Conservation (phyloP, 2,888 invertebrate species). For the Agrilus mali region DNA sequence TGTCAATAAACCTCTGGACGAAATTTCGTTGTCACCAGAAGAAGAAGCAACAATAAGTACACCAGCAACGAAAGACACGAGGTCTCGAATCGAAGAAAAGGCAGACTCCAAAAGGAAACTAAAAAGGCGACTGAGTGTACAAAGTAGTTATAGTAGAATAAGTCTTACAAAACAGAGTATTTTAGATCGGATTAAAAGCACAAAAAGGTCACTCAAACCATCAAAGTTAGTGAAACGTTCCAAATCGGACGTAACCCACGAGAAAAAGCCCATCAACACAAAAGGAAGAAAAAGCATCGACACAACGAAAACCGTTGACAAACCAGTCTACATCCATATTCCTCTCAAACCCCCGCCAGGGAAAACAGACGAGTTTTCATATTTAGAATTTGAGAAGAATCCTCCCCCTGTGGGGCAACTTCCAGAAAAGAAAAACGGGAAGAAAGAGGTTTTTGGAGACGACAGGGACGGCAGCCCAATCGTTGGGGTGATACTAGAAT, state of each 20-base stretch:
- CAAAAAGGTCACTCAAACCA: conserved; percentile 5
- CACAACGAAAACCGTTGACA: conserved; percentile 13
- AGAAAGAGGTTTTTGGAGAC: no score
- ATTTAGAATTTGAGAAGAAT: conserved; percentile 15
- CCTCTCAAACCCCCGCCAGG: conserved; percentile 31
- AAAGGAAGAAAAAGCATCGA: neutral
- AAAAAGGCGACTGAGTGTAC: conserved; percentile 24
- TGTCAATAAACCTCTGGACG: no score
- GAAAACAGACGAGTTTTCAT: conserved; percentile 30
- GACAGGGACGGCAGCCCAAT: no score
- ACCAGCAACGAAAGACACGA: no score
- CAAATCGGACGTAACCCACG: conserved; percentile 5
- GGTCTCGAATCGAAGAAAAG: no score
- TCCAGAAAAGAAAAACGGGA: no score
- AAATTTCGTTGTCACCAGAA: no score
- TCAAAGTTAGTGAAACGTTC: conserved; percentile 6
- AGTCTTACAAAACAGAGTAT: conserved; percentile 23
- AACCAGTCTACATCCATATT: conserved; percentile 31
- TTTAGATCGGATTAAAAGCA: conserved; percentile 16
- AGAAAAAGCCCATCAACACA: conserved; percentile 3
- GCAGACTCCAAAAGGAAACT: conserved; percentile 6
- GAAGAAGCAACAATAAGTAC: no score
- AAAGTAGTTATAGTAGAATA: conserved; percentile 25
- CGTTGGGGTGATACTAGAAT: no score
- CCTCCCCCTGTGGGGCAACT: no score